Evolutionary conservation across 1,140 invertebrate species (phyloP).

Genomic region (Platyscapa corneri): DNA sequence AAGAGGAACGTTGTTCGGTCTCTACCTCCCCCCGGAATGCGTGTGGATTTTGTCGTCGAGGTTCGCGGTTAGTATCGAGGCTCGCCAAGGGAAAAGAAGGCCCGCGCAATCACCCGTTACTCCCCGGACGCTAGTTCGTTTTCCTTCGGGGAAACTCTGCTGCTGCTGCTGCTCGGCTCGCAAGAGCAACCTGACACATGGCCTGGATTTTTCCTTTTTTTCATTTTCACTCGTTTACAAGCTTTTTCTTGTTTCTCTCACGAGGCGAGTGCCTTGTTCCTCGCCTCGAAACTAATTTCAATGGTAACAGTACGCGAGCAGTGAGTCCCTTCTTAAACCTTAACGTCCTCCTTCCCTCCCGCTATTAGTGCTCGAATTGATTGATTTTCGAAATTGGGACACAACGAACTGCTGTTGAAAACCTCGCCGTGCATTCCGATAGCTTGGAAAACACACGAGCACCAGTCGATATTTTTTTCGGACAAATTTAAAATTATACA

Average conservation of each 20-base stretch:
- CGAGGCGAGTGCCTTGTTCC: background rate
- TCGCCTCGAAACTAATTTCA: background rate
- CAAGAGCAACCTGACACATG: background rate
- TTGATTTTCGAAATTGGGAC: no score
- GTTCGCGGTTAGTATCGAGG: background rate
- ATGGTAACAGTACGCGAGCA: no score
- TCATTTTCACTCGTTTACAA: background rate
- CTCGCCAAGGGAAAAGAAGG: background rate
- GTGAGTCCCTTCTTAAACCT: no score
- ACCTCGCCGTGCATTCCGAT: no score
- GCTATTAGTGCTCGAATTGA: no score
- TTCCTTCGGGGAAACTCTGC: background rate
- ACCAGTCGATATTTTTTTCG: no score
- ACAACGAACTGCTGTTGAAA: no score
- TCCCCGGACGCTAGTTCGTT: background rate
- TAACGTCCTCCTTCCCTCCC: background rate
- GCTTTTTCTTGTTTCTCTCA: background rate
- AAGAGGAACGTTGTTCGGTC: constrained; percentile 1
- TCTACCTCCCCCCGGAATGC: no score
- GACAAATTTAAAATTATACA: no score
- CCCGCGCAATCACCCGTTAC: no score
- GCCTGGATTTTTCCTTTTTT: background rate
- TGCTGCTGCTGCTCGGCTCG: background rate
- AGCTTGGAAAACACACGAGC: no score
- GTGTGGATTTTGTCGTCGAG: no score